These are phyloP conservation scores for Pedetes capensis DNA, from an alignment of 2,113 vertebrate species.

Conservation along the genomic window DNA sequence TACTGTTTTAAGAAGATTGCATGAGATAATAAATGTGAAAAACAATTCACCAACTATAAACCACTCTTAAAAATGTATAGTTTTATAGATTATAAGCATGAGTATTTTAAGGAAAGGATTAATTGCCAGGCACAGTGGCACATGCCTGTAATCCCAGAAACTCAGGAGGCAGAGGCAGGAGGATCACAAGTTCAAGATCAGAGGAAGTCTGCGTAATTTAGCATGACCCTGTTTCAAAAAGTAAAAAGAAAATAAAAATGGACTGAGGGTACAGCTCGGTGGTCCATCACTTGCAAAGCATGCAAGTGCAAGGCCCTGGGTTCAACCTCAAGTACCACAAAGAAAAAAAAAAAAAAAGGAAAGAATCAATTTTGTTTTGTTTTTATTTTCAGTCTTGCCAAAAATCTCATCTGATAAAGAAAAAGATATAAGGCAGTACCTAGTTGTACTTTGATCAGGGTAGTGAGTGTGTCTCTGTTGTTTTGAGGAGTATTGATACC, in stretches of 20 bases:
- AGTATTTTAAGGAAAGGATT: background rate
- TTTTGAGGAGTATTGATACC: background rate
- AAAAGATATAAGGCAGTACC: background rate
- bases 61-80: background rate
- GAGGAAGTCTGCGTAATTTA: too few relatives aligned
- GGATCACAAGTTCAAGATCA: too few relatives aligned
- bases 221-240: too few relatives aligned
- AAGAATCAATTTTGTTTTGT: background rate
- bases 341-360: too few relatives aligned
- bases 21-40: background rate
- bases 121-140: too few relatives aligned
- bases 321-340: too few relatives aligned
- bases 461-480: background rate
- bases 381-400: background rate
- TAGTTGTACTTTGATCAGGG: background rate
- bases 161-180: too few relatives aligned
- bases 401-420: background rate
- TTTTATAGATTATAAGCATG: background rate
- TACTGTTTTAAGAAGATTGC: background rate
- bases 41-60: background rate
- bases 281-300: too few relatives aligned
- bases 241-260: too few relatives aligned
- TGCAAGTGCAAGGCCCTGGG: too few relatives aligned
- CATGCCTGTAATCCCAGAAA: too few relatives aligned
- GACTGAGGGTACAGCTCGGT: too few relatives aligned